Base-by-base conservation (phyloP, 64 coral and sea anemone species). In the Hydrozoanthus tunicans region DNA sequence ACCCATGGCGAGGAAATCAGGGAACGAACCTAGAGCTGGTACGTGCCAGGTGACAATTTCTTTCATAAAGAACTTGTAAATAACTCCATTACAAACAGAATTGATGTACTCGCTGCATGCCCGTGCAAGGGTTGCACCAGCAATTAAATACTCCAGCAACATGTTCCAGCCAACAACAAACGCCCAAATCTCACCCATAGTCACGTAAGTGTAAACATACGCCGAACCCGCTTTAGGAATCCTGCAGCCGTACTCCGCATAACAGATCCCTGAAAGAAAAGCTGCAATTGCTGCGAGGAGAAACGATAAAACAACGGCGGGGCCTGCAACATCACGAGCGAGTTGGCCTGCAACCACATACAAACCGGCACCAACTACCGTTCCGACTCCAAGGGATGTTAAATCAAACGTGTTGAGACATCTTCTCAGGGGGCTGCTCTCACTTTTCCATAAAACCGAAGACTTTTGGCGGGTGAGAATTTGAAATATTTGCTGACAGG, bases 201-300 rank as follows among this genome's bases (percentile, higher is more conserved):
- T 20, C 20, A 20, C 20, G 53, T 90, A 95, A 3, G 91, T 90
- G 56, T 92, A 95, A 25, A 92, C 56, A 82, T 95, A 95, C 12
- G 20, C 20, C 20, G 20, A 20, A 20, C 20, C 20, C 20, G 20
- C 20, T 20, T 20, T 20, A 20, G 20, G 20, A 20, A 20, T 20
- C 20, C 20, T 20, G 20, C 20, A 20, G 20, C 20, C 20, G 20
- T 20, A 20, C 79, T 95, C 94, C 12, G 94, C 94, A 51, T 95
- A 95, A 54, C 94, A 95, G 56, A 95, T 70, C 20, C 91, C 94
- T 2, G 94, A 82, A 51, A 95, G 61, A 11, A 93, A 11, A n/a
- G 91, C 91, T 6, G 94, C 94, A 9, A 83, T 9, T 78, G 68
- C 91, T 6, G 94, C 94, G 51, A 95, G 90, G 8, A 95, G 70